Base-by-base conservation (phyloP, 2,888 invertebrate species). In the Tholera decimalis region DNA sequence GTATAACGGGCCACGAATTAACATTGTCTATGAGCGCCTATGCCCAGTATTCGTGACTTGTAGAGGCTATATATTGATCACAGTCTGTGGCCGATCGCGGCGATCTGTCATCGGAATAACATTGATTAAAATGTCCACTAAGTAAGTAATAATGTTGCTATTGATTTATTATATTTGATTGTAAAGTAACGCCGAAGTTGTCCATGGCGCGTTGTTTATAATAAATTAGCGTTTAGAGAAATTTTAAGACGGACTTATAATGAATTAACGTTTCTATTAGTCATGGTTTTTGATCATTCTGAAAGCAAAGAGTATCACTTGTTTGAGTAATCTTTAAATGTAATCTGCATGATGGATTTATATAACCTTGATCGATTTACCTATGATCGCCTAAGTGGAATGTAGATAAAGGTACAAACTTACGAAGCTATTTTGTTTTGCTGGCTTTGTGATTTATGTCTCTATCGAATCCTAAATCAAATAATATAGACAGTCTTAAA, bases 61-160 rank as follows among this genome's bases (percentile, higher is more conserved):
- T 64, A 56, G 65, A 57, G 62, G 51, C 59, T 77, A 70, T 77
- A 71, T 83, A 86, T 86, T 86, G 85, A 85, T 85, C 85, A 84
- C 73, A 72, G 81, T 73, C 77, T 79, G 76, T 83, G 76, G 70
- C 70, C 80, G 85, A 86, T 85, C 84, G 84, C 80, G 77, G 83
- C 86, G 88, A 91, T 87, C 91, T 91, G 92, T 92, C 92, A 92
- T 85, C 87, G 78, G 83, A 81, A 84, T 85, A 87, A 86, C 84
- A 88, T 88, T 91, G 92, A 93, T 93, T 92, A 91, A 91, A 92
- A 89, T 87, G 89, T 91, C 88, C 87, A 86, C 87, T 88, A 89
- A 90, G 90, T 90, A 90, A 88, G 86, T 88, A 89, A 89, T 92
- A 90, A 89, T 89, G 91, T 87, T 76, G 67, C 76, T 66, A 71